Percentiles rank a stretch among this genome's conserved stretches.
Conservation (phyloP, 2,113 vertebrate genomes). For the Nettapus auritus region DNA sequence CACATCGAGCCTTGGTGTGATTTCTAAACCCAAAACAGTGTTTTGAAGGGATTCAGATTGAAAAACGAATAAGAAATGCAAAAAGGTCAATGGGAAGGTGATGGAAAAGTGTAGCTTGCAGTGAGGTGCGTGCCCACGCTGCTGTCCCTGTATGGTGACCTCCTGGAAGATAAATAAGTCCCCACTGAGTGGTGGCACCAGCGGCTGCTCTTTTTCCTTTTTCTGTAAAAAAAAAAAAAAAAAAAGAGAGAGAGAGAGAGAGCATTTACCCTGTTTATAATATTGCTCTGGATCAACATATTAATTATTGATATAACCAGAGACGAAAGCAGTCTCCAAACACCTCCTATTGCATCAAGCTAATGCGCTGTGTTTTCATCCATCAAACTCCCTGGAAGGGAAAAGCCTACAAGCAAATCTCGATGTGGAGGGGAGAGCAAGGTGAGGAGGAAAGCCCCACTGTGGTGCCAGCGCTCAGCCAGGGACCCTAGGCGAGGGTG, state of each 20-base stretch:
- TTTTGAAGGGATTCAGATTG: background rate
- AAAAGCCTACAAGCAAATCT: background rate
- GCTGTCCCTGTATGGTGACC: too few species aligned
- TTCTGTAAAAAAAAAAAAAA: background rate
- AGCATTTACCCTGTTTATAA: slow-evolving; percentile 9
- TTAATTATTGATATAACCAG: slow-evolving; percentile 43
- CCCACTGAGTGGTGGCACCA: background rate
- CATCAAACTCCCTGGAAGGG: background rate
- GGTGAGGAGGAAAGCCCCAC: background rate
- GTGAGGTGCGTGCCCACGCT: rapidly evolving
- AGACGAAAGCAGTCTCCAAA: slow-evolving; percentile 16
- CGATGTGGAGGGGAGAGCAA: background rate
- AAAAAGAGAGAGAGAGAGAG: background rate
- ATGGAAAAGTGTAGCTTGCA: background rate
- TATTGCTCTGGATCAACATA: slow-evolving; percentile 17
- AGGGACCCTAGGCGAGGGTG: background rate
- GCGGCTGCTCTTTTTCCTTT: background rate
- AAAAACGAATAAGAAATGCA: background rate
- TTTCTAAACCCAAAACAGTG: background rate
- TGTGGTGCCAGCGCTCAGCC: background rate
- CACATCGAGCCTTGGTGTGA: background rate
- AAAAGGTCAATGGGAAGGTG: background rate
- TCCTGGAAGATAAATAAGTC: background rate
- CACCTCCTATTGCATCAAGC: background rate
- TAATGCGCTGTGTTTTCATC: background rate